Evolutionary conservation across 2,888 invertebrate genomes (phyloP), one percentile per base, ranked within the genome.

Genomic region (Metacarcinus magister): DNA sequence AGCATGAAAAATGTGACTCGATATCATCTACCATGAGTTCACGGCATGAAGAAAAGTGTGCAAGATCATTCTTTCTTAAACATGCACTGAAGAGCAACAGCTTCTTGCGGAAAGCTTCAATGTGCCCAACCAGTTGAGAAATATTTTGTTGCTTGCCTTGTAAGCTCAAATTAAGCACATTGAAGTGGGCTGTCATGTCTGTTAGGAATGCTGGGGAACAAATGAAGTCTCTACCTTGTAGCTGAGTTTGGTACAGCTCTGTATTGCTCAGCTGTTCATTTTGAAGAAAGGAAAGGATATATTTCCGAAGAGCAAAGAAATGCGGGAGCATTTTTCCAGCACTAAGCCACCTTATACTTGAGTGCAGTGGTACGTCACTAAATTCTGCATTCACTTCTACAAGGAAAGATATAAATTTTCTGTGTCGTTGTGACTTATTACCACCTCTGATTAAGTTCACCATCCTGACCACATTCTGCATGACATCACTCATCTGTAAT

Each of bases 61-160:
- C 39, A 39, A 39, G 39, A 39, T 92, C 46, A 92, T 54, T 92
- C 46, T 54, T 92, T 46, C 46, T 92, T 44, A 92, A 46, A 54
- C 46, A 48, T 0, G 91, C 92, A 92, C 46, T 92, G 46, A 54
- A 92, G 2, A 92, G 46, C 92, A 43, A 54, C 67, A 93, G 93
- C 54, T 93, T 54, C 54, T 54, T 67, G 39, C 75, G 32, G 60
- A 93, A 67, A 28, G 93, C 67, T 16, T 39, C 39, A 16, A 93
- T 93, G 93, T 67, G 43, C n/a, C 4, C 93, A 4, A 67, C 19
- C 43, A 93, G 67, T 32, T 93, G 67, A 19, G 75, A 54, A 23
- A 75, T 48, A 39, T 67, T 67, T 32, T 67, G 32, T 10, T 93
- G 67, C 39, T 67, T 93, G 60, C 75, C 93, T 93, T 75, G 43